These are phyloP conservation scores for Drosophila ambigua DNA, from an alignment of 1,140 invertebrate species.

Conservation along the genomic window DNA sequence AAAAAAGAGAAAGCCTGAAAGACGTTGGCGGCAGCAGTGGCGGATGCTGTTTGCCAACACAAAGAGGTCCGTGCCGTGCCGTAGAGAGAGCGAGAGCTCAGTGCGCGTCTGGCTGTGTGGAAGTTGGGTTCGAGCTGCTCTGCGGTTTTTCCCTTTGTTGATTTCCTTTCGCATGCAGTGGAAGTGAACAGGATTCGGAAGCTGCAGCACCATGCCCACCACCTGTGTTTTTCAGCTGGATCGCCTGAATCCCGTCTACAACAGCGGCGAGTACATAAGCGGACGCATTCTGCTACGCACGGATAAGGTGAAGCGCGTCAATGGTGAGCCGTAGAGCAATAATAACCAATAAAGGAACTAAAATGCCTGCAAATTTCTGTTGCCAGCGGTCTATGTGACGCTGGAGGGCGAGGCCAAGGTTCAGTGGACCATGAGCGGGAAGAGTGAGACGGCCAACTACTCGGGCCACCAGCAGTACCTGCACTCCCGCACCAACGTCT, in stretches of 20 bases:
- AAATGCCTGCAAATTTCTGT: neutral
- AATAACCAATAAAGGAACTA: no score
- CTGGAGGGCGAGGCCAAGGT: constrained; percentile 81
- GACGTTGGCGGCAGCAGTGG: constrained; percentile 7
- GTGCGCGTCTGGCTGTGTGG: constrained; percentile 78
- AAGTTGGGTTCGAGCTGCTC: constrained; percentile 53
- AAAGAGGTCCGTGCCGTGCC: constrained; percentile 21
- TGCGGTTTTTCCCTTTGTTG: constrained; percentile 3
- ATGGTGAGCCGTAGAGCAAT: constrained; percentile 57
- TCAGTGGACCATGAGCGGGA: constrained; percentile 81
- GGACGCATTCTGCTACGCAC: constrained; percentile 75
- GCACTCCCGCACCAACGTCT: constrained; percentile 79
- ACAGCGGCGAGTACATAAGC: constrained; percentile 78
- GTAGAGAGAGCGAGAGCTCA: constrained; percentile 29
- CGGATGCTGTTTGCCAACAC: constrained; percentile 56
- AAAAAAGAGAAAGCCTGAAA: constrained; percentile 55
- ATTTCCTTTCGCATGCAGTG: constrained; percentile 11
- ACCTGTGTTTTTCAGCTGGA: constrained; percentile 80
- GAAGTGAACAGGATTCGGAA: constrained; percentile 7
- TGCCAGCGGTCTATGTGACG: constrained; percentile 75
- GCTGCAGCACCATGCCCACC: constrained; percentile 65
- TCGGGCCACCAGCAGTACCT: constrained; percentile 79
- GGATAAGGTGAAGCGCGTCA: constrained; percentile 78
- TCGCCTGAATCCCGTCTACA: constrained; percentile 76
- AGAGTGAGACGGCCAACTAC: constrained; percentile 78